A percentile compares a stretch with the other conserved stretches of the same genome.
Evolutionary conservation across 2,888 invertebrate genomes (phyloP).

Genomic region (Muschampia plurimacula): DNA sequence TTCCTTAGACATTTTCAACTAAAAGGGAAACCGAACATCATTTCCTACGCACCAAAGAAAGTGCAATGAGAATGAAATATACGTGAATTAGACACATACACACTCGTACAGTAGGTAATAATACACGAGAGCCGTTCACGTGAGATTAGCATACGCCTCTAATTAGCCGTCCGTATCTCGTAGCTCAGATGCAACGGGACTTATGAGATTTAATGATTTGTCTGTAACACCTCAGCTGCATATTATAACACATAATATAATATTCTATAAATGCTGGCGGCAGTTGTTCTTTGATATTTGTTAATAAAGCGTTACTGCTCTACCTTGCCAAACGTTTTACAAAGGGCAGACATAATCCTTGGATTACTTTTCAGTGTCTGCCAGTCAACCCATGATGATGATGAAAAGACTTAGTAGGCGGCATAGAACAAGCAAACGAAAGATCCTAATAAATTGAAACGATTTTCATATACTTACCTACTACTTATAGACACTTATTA

Average conservation of each 20-base stretch:
- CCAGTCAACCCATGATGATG: too few species aligned
- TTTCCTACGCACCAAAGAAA: constrained; percentile 16
- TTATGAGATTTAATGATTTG: not conserved
- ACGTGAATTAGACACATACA: constrained; percentile 4
- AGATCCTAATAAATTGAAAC: too few species aligned
- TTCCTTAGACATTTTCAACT: not conserved
- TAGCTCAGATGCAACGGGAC: not conserved
- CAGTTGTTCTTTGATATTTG: too few species aligned
- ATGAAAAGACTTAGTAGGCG: too few species aligned
- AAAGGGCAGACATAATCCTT: too few species aligned
- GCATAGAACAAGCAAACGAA: too few species aligned
- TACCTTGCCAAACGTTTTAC: too few species aligned
- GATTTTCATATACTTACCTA: too few species aligned
- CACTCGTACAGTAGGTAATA: not conserved
- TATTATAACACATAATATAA: not conserved
- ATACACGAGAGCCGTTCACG: not conserved
- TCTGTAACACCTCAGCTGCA: not conserved
- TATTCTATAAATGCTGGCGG: too few species aligned
- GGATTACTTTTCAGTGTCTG: too few species aligned
- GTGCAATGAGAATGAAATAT: constrained; percentile 18
- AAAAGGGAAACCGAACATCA: not conserved
- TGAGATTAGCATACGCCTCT: constrained; percentile 7
- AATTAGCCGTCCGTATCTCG: constrained; percentile 15
- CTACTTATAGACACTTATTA: too few species aligned
- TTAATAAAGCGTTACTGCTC: too few species aligned